Percentiles rank a stretch among this genome's conserved stretches.
phyloP scores from a whole-genome alignment of 2,797 vertebrate species.

The Acridotheres tristis region DNA sequence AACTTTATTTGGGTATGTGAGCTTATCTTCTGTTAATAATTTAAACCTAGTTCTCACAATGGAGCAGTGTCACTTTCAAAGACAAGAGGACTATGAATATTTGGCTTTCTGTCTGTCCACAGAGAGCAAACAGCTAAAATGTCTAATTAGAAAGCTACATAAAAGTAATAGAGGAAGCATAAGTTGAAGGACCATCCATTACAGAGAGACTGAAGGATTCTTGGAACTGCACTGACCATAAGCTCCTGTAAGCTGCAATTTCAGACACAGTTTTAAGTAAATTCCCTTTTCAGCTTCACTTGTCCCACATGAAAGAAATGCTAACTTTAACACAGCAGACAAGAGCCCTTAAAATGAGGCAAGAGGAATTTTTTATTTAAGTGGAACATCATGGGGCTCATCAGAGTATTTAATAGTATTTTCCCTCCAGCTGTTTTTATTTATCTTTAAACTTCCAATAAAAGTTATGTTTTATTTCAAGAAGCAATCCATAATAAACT shows the following conservation, averaged over 20 bases:
- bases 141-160: slow-evolving; percentile 66
- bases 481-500: slow-evolving; percentile 86
- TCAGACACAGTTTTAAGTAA: slow-evolving; percentile 72
- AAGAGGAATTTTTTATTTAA: slow-evolving; percentile 74
- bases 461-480: slow-evolving; percentile 81
- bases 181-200: slow-evolving; percentile 58
- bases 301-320: slow-evolving; percentile 77
- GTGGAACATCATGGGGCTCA: slow-evolving; percentile 68
- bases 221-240: slow-evolving; percentile 58
- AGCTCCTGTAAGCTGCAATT: slow-evolving; percentile 70
- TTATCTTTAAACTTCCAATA: slow-evolving; percentile 81
- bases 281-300: slow-evolving; percentile 75
- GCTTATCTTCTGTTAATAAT: slow-evolving; percentile 53
- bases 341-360: slow-evolving; percentile 64
- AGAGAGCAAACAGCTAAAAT: slow-evolving; percentile 61
- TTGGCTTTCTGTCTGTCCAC: slow-evolving; percentile 46
- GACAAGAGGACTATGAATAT: slow-evolving; percentile 15
- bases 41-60: slow-evolving; percentile 23
- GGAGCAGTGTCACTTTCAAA: slow-evolving; percentile 30
- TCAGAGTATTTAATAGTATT: slow-evolving; percentile 63
- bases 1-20: neutral
- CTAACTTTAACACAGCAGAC: slow-evolving; percentile 63
- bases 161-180: slow-evolving; percentile 60
- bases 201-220: slow-evolving; percentile 62
- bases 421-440: slow-evolving; percentile 84